Percentiles rank a stretch among this genome's conserved stretches.
Conservation (phyloP, 2,797 vertebrate species). For the Otus scops region DNA sequence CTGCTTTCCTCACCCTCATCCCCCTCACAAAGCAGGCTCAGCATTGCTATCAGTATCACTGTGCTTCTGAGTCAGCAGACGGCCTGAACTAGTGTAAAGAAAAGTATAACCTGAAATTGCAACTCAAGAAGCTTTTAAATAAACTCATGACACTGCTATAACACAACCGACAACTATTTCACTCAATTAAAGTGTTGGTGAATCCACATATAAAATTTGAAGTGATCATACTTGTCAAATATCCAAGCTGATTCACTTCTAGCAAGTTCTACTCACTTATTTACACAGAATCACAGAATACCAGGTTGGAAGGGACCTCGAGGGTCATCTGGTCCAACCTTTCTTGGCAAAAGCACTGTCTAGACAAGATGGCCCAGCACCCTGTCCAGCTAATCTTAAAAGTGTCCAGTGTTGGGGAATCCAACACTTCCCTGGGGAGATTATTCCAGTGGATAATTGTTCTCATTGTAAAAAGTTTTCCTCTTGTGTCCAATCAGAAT, state of each 20-base stretch:
- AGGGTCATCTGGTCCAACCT: no score
- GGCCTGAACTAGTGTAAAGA: background rate
- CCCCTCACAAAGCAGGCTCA: accelerated
- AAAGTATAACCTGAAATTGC: background rate
- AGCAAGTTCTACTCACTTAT: background rate
- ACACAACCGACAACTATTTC: background rate
- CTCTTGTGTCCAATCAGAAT: no score
- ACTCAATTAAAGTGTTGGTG: background rate
- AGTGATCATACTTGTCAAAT: background rate
- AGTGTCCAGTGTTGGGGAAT: no score
- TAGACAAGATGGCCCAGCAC: no score
- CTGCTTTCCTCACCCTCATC: background rate
- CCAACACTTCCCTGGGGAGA: no score
- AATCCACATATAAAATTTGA: background rate
- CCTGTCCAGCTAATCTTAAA: no score
- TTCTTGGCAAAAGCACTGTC: no score
- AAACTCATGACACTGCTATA: accelerated
- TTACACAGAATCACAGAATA: no score
- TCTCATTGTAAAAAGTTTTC: no score
- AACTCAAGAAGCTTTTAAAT: background rate
- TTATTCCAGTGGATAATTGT: no score
- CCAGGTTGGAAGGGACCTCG: no score
- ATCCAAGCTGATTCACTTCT: background rate
- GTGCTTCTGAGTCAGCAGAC: background rate
- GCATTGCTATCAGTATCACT: background rate